A percentile compares a stretch with the other conserved stretches of the same genome.
These are phyloP conservation scores for Drosophila mimica DNA, from an alignment of 2,888 invertebrate genomes.

Conservation along the genomic window DNA sequence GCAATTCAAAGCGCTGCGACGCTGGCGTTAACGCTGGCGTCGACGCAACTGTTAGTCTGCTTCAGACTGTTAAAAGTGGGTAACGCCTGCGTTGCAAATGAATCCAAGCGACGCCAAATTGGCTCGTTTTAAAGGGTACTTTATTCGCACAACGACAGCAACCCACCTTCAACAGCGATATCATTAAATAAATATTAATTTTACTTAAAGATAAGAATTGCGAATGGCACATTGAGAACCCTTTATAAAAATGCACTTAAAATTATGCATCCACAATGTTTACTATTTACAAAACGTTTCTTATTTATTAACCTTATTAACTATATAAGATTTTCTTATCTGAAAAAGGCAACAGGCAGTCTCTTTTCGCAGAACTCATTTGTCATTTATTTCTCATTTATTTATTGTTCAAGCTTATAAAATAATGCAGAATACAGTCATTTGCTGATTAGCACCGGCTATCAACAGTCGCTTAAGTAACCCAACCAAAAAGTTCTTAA, in stretches of 20 bases:
- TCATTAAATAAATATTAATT: conserved; percentile 4
- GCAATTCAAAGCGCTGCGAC: not conserved
- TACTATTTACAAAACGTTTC: not conserved
- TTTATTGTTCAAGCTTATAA: too few relatives aligned
- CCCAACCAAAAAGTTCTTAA: conserved; percentile 2
- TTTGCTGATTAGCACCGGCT: conserved; percentile 18
- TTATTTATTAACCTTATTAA: not conserved
- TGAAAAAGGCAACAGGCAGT: not conserved
- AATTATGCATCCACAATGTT: not conserved
- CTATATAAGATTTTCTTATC: not conserved
- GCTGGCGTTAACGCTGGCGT: conserved; percentile 6
- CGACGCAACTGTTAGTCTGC: conserved; percentile 4
- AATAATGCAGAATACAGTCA: not conserved
- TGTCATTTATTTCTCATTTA: too few relatives aligned
- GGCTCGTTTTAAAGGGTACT: not conserved
- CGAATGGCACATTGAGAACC: not conserved
- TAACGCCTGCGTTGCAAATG: not conserved
- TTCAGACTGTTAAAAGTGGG: not conserved
- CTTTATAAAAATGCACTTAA: not conserved
- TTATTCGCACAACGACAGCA: not conserved
- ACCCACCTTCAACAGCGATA: not conserved
- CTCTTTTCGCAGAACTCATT: not conserved
- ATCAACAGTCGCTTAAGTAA: conserved; percentile 54
- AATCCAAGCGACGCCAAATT: not conserved
- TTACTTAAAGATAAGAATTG: not conserved